Evolutionary conservation across 1,140 invertebrate species (phyloP), one percentile per base, ranked within the genome.

Genomic region (Chlorops oryzae): DNA sequence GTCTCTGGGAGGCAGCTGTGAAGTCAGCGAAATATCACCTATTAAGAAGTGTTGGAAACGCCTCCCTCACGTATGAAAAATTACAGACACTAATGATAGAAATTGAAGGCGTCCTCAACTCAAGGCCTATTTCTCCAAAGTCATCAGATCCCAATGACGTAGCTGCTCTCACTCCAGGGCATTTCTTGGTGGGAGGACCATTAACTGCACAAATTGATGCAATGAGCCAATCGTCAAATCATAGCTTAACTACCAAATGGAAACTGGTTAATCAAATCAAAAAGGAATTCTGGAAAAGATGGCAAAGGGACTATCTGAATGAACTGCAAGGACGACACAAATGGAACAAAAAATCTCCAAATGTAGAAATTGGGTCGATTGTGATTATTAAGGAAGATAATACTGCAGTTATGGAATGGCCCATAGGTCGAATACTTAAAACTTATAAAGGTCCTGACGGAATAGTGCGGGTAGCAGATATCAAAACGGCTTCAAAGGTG

Each of bases 301-400:
- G 59, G 63, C 34, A 46, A 5, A 17, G 15, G 2, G 63, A 69
- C 7, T 69, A 64, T 38, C 32, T 67, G 10, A 39, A 52, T 0
- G 41, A 58, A 13, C 47, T 66, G 1, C 71, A 70, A 41, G 44
- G 57, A 13, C 47, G 67, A 15, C 35, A 20, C 0, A 74, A 73
- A 47, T 73, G 71, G 71, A 47, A 40, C 5, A 41, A 12, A n/a
- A 9, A 43, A 7, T n/a, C 53, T 2, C 6, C 21, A 2, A 49
- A 56, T 21, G 37, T 73, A 2, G 37, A 59, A 44, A 10, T 47
- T 15, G 68, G 63, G 18, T 51, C 53, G 13, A 18, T 75, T 5
- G 73, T 75, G 1, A 6, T 74, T 1, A 25, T 74, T 0, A 66
- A 70, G 41, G 63, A 72, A 39, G 59, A 69, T 6, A 65, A 68